Evolutionary conservation across 2,888 invertebrate species (phyloP), one percentile per base, ranked within the genome.

Genomic region (Argyresthia albistria): DNA sequence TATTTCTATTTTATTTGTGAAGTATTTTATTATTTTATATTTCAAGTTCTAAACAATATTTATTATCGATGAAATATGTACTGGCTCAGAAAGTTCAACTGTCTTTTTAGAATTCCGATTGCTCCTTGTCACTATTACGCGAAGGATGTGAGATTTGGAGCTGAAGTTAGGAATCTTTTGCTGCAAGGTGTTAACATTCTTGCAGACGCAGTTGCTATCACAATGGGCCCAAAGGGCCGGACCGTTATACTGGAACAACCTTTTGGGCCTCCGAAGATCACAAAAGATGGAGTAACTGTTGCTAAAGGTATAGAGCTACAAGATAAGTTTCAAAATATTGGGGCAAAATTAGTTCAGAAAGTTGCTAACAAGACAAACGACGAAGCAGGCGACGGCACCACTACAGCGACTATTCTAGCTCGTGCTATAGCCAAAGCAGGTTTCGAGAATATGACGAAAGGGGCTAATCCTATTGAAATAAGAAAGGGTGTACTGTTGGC

Each of bases 301-400:
- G 99, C 99, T 14, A 99, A 99, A 87, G 94, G 96, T 43, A 94
- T 99, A 61, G 99, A 99, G 75, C 88, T 99, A 37, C 96, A 96
- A 81, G 97, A 99, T 80, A 99, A 97, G 84, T 98, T 97, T 83
- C 97, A 99, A 87, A 99, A 99, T 73, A 95, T 99, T 74, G 99
- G 99, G 53, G 99, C 99, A 9, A 97, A 94, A 73, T 87, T 99
- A 49, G 98, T 99, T 1, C 98, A 98, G 86, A 98, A 99, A 86
- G 99, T 99, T 52, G 99, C 99, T n/a, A 97, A 97, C 77, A 99
- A 98, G 77, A 98, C 99, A 0, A 99, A 99, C 66, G 99, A 99
- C 80, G 98, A 98, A 80, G 98, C 99, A 59, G 99, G 99, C 10
- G 99, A 99, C 87, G 99, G 99, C 43, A 99, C 99, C 8, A 99